phyloP scores from a whole-genome alignment of 1,140 invertebrate genomes.

The Drosophila grimshawi region DNA sequence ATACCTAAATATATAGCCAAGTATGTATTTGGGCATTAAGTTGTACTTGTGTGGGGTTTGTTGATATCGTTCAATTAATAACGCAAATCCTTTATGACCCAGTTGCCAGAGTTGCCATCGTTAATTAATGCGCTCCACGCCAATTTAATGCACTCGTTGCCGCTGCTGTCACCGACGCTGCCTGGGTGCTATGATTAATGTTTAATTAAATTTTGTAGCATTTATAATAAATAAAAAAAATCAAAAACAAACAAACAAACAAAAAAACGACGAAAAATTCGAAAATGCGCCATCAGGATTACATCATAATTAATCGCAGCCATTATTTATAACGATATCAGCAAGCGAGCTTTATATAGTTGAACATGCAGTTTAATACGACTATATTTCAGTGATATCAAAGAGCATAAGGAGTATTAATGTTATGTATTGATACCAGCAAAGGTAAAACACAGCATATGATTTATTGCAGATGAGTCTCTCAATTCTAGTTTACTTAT shows the following conservation, averaged over 20 bases:
- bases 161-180: neutral
- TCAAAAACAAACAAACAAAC: slow-evolving; percentile 20
- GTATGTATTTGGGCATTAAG: slow-evolving; percentile 4
- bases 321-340: slow-evolving; percentile 77
- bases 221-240: slow-evolving; percentile 23
- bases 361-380: slow-evolving; percentile 2
- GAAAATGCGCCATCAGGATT: slow-evolving; percentile 45
- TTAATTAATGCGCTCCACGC: slow-evolving; percentile 72
- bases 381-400: neutral
- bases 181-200: slow-evolving; percentile 66
- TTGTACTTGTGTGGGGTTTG: slow-evolving; percentile 24
- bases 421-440: neutral
- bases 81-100: slow-evolving; percentile 72
- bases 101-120: slow-evolving; percentile 56
- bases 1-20: neutral
- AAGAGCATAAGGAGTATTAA: neutral
- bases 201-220: slow-evolving; percentile 73
- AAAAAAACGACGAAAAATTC: neutral
- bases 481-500: no score
- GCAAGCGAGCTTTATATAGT: slow-evolving; percentile 26
- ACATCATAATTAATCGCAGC: slow-evolving; percentile 76
- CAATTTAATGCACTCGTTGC: slow-evolving; percentile 50
- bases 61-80: slow-evolving; percentile 70
- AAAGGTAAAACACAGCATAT: neutral
- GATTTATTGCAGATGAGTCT: neutral